Conservation (phyloP, 2,888 invertebrate species). For the Ecdyonurus torrentis region DNA sequence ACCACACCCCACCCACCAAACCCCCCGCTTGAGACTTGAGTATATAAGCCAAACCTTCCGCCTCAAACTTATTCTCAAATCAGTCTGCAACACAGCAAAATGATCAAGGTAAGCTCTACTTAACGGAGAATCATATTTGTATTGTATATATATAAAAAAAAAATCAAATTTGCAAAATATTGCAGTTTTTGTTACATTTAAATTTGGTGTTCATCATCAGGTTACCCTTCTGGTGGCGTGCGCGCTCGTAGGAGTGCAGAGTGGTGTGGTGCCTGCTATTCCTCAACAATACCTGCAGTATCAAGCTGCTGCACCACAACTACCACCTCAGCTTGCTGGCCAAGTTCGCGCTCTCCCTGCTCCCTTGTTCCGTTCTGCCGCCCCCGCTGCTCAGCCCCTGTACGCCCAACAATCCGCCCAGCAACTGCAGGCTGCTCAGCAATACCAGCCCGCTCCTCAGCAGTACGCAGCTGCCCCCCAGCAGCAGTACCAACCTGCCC, state of each 20-base stretch:
- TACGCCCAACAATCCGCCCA: background rate
- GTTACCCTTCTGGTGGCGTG: background rate
- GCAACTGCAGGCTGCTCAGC: background rate
- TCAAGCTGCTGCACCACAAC: background rate
- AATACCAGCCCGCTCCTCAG: background rate
- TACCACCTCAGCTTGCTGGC: background rate
- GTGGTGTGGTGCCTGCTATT: background rate
- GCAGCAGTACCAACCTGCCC: background rate
- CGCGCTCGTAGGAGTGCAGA: background rate
- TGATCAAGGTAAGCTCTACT: background rate
- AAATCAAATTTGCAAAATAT: no score
- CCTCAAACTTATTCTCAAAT: background rate
- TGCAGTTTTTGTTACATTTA: no score
- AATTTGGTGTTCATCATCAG: no score
- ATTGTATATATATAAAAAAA: no score
- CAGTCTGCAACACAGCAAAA: background rate
- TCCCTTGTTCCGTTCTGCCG: background rate
- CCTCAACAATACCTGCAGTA: background rate
- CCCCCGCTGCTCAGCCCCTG: background rate
- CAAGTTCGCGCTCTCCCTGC: background rate
- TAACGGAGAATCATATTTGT: no score
- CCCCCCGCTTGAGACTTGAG: background rate
- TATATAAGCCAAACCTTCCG: background rate
- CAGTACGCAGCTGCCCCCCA: no score
- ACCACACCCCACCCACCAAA: background rate